Evolutionary conservation across 2,113 vertebrate species (phyloP).

Genomic region (Plecturocebus donacophilus): DNA sequence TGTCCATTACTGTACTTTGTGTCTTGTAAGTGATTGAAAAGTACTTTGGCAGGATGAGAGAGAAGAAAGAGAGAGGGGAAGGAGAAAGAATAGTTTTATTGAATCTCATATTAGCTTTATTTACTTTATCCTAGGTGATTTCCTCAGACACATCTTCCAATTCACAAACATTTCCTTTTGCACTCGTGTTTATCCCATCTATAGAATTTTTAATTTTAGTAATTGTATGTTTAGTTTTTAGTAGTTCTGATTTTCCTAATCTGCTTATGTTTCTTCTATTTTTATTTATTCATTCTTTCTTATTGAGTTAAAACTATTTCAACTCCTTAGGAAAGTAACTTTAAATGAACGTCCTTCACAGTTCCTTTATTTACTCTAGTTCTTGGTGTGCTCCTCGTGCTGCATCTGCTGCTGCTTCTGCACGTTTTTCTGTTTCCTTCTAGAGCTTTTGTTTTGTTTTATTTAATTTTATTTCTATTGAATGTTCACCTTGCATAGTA

Average conservation of each 20-base stretch:
- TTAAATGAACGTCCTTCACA: not conserved
- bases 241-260: slow-evolving; percentile 21
- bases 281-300: not conserved
- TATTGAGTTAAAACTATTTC: not conserved
- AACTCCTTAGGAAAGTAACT: not conserved
- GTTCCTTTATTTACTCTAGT: not conserved
- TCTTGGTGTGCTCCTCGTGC: not conserved
- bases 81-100: not conserved
- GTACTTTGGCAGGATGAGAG: not conserved
- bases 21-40: not conserved
- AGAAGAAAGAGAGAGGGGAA: not conserved
- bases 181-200: not conserved
- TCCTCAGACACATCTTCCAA: not conserved
- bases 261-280: not conserved
- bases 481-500: not conserved
- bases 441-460: not conserved
- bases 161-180: not conserved
- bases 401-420: not conserved
- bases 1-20: not conserved
- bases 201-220: not conserved
- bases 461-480: not conserved
- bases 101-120: not conserved
- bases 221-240: not conserved
- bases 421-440: not conserved
- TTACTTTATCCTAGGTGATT: not conserved